Percentiles rank a stretch among this genome's conserved stretches.
These are phyloP conservation scores for Ganaspis sp. DNA, from an alignment of 1,140 invertebrate species.

Conservation along the genomic window DNA sequence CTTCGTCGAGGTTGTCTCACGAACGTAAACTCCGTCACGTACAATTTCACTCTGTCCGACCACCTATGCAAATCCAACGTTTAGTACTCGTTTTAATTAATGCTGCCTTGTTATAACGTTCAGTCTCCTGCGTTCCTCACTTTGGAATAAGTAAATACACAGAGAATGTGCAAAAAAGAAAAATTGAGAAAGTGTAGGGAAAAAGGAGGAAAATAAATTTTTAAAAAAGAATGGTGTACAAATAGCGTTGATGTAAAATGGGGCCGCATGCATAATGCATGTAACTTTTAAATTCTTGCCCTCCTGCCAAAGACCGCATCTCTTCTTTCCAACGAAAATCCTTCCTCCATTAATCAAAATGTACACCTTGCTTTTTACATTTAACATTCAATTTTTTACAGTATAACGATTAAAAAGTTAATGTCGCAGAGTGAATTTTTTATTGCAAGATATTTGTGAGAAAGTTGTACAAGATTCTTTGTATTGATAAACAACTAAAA, in stretches of 20 bases:
- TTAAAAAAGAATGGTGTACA: slow-evolving; percentile 57
- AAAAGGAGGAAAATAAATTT: slow-evolving; percentile 17
- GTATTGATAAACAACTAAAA: too few species aligned
- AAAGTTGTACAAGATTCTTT: too few species aligned
- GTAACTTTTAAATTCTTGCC: slow-evolving; percentile 55
- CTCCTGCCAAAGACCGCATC: slow-evolving; percentile 34
- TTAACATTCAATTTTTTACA: background rate
- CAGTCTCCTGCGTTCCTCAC: slow-evolving; percentile 42
- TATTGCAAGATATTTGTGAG: too few species aligned
- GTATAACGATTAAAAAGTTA: background rate
- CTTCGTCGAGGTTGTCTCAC: slow-evolving; percentile 42
- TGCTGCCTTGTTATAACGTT: slow-evolving; percentile 54
- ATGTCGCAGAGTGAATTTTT: background rate
- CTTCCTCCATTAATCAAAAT: slow-evolving; percentile 14
- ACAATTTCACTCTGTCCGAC: slow-evolving; percentile 52
- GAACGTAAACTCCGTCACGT: slow-evolving; percentile 52
- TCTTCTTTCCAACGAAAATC: slow-evolving; percentile 32
- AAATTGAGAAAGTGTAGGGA: background rate
- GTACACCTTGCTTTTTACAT: background rate
- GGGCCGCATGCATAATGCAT: slow-evolving; percentile 67
- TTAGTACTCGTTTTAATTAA: slow-evolving; percentile 56
- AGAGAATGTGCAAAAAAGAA: slow-evolving; percentile 35
- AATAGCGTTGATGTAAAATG: slow-evolving; percentile 58
- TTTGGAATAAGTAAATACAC: slow-evolving; percentile 54
- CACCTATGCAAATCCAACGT: slow-evolving; percentile 55